phyloP scores from a whole-genome alignment of 2,888 invertebrate species.

The Spodoptera exigua region DNA sequence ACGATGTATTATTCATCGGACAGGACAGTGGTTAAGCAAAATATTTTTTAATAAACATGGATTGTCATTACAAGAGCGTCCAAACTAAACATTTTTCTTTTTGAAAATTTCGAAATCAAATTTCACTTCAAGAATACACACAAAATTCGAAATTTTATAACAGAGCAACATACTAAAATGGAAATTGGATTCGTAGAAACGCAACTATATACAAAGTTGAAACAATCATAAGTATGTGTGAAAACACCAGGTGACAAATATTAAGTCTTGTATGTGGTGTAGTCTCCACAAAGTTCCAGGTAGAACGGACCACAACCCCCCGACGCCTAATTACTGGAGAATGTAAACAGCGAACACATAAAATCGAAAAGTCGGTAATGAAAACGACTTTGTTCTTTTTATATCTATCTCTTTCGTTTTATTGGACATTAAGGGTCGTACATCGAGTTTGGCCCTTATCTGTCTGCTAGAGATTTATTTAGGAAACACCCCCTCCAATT shows the following conservation, averaged over 20 bases:
- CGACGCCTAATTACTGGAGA: conserved; percentile 34
- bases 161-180: too few species aligned
- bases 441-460: conserved; percentile 70
- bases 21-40: too few species aligned
- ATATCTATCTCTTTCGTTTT: conserved; percentile 68
- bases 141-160: too few species aligned
- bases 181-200: too few species aligned
- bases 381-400: conserved; percentile 57
- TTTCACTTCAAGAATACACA: too few species aligned
- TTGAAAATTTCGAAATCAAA: too few species aligned
- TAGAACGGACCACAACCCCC: conserved; percentile 2
- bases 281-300: conserved; percentile 15
- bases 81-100: too few species aligned
- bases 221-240: not conserved
- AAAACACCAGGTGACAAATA: not conserved
- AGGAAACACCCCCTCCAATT: conserved; percentile 58
- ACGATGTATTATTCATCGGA: too few species aligned
- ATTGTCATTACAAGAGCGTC: too few species aligned
- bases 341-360: conserved; percentile 47
- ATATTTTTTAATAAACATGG: too few species aligned
- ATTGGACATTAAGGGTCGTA: conserved; percentile 70
- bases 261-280: not conserved
- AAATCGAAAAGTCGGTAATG: conserved; percentile 55
- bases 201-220: too few species aligned
- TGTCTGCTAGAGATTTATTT: conserved; percentile 74